Evolutionary conservation across 2,797 vertebrate genomes (phyloP), one percentile per base, ranked within the genome.

Genomic region (Anas acuta): DNA sequence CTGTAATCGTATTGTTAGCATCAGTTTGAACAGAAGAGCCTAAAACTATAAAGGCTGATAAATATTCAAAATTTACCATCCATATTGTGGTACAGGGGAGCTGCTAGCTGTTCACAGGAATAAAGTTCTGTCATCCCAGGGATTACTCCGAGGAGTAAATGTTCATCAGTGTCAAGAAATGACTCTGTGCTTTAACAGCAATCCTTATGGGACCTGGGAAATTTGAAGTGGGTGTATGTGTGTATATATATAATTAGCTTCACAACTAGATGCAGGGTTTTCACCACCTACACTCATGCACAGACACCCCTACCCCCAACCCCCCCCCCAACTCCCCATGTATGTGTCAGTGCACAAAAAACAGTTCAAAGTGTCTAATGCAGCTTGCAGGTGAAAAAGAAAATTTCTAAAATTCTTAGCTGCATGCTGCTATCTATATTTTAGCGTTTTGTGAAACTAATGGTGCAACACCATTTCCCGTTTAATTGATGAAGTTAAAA

Each of bases 401-500:
- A 23, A 21, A 91, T 90, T 97, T 94, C 83, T 84, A n/a, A 95
- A 92, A 94, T 94, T 86, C 62, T 87, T 81, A 83, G 69, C 85
- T 60, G 62, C 87, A 79, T 84, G 83, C 85, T 73, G 16, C 88
- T 97, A 90, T 95, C 95, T 91, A 53, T 79, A 91, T 96, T 96
- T 98, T 93, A 95, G 74, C 79, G 89, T 98, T 97, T 96, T 96
- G 93, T 95, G 92, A 93, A 97, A 95, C 90, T 95, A 96, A 95
- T 96, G 90, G 91, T 80, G 73, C 78, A 95, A 93, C 91, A 93
- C 91, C 87, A 95, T 97, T 98, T 98, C 95, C 97, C 97, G 39
- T 98, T 97, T 97, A 98, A 98, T 97, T 98, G 97, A 97, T 97
- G 95, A 97, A 97, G 96, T 98, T 97, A 97, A 97, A 97, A 97